Base-by-base conservation (phyloP, 2,888 invertebrate species). In the Drosophila merina region DNA sequence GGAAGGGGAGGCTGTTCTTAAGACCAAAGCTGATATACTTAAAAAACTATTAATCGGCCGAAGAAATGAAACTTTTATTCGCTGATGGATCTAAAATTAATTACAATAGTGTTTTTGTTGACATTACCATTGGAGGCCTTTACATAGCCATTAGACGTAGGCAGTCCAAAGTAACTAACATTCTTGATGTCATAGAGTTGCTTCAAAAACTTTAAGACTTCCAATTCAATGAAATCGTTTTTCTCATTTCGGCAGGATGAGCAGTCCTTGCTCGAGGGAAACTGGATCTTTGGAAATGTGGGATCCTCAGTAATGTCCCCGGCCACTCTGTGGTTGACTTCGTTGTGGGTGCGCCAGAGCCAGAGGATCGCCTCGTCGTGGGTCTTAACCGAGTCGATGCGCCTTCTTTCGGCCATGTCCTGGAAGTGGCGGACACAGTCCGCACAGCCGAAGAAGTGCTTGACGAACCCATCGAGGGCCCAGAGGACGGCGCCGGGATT, bases 261-360 rank as follows among this genome's bases (percentile, higher is more conserved):
- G 14, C 79, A 80, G 6, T 20, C 10, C 1, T 7, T n/a, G 0
- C 0, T 0, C 14, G 28, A 58, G 5, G 80, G 86, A 48, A 54
- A 86, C 7, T 74, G 84, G 0, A 56, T 3, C 40, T 79, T 80
- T 0, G 84, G 86, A 30, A 80, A 86, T 42, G 93, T 91, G 0
- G 98, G 97, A 92, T 99, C 98, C 91, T 98, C 98, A 0, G 97
- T 96, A 4, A 92, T 70, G 90, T 97, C 97, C 0, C 96, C 96
- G 25, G 96, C 93, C 12, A 99, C 92, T 78, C 98, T 93, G 69
- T 94, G 92, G 90, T 99, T 99, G 0, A 97, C 98, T 90, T 95
- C 94, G 90, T 98, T 98, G 90, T 98, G 98, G 0, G 96, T 95
- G 85, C 93, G 93, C 98, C 98, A 98, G 20, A 98, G 92, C 98